Base-by-base conservation (phyloP, 2,113 vertebrate genomes). In the Amazona guildingii region DNA sequence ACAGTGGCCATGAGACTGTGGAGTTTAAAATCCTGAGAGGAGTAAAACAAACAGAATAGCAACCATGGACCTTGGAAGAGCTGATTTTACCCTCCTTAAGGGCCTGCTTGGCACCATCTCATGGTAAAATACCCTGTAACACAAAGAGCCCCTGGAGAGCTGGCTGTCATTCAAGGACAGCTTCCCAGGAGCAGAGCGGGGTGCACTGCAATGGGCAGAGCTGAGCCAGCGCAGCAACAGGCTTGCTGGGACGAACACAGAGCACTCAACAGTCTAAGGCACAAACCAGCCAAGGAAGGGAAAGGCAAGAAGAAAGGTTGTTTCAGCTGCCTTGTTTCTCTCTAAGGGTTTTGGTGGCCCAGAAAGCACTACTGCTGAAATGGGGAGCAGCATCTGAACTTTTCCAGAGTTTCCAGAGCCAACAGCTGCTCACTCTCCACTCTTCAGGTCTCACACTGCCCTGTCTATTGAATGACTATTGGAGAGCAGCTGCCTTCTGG, bases 201-300 rank as follows among this genome's bases (percentile, higher is more conserved):
- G 46, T 55, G 37, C 10, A 17, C 16, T n/a, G 75, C 46, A 29
- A 31, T 2, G 21, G 49, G 51, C 39, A 80, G 24, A 41, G 28
- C 46, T 44, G 35, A 73, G 57, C 15, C 44, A 87, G 18, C 0
- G 0, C 25, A 75, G 51, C 25, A 66, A 66, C 35, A 57, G 51
- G 29, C 37, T 61, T 52, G 35, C 46, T 51, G 46, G 33, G 41
- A 76, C 0, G 2, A 63, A 72, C 12, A 5, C 0, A 0, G 69
- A 63, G 31, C 35, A 70, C 33, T 28, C 1, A 2, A 19, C 4
- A 0, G 24, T 31, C 17, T 62, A 23, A 43, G 23, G 37, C 44
- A 75, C 54, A 75, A 81, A 76, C 16, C 18, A 46, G 41, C 20
- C 57, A 84, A 13, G 46, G 46, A 76, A 19, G 55, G 21, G 27